Evolutionary conservation across 2,797 vertebrate genomes (phyloP).

Genomic region (Natrix natrix): DNA sequence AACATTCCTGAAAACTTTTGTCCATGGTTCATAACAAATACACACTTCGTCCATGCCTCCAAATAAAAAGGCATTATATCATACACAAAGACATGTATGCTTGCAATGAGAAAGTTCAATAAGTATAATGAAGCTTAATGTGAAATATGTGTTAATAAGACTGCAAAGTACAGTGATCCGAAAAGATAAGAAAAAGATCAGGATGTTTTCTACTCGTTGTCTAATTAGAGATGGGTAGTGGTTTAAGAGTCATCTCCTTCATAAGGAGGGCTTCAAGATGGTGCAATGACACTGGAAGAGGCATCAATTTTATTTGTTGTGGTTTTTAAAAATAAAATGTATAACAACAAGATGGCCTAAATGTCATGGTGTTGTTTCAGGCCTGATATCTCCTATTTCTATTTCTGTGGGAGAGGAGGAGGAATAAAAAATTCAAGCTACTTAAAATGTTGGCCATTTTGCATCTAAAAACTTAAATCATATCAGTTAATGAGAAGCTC

Average conservation of each 20-base stretch:
- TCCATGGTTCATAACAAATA: background rate
- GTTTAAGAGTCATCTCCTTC: background rate
- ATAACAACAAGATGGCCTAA: background rate
- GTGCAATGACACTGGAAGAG: background rate
- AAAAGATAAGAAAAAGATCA: slow-evolving; percentile 18
- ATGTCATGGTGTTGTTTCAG: background rate
- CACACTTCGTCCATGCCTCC: background rate
- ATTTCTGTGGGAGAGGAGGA: background rate
- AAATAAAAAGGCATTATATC: background rate
- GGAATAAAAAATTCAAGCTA: background rate
- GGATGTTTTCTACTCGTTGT: slow-evolving; percentile 4
- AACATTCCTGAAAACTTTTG: background rate
- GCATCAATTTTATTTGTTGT: background rate
- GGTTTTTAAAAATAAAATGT: background rate
- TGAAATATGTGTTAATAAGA: background rate
- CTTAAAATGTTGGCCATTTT: background rate
- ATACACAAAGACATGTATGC: background rate
- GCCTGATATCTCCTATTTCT: background rate
- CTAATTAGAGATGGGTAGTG: slow-evolving; percentile 27
- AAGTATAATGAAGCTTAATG: background rate
- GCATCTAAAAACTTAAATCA: background rate
- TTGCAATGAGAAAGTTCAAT: background rate
- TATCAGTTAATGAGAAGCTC: background rate
- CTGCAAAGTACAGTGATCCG: background rate
- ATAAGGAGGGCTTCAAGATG: background rate